Conservation (phyloP, 2,888 invertebrate species). For the Rhopalosiphum nymphaeae region DNA sequence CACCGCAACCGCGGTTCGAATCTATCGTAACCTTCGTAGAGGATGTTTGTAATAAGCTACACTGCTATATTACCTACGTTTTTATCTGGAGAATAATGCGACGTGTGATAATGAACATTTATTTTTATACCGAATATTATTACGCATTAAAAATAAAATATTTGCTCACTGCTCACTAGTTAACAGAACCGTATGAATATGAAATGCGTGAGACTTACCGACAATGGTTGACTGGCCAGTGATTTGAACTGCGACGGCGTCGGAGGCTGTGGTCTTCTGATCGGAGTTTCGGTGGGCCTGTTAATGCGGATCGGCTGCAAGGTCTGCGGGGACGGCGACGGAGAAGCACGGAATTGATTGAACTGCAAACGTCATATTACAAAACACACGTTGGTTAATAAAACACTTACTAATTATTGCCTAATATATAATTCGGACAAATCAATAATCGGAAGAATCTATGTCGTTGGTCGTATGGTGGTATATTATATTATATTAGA, state of each 20-base stretch:
- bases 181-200: neutral
- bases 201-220: constrained; percentile 43
- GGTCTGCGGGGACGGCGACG: constrained; percentile 66
- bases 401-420: neutral
- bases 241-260: constrained; percentile 54
- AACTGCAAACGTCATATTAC: constrained; percentile 26
- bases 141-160: neutral
- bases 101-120: neutral
- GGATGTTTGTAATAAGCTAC: neutral
- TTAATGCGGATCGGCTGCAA: constrained; percentile 67
- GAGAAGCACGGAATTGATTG: constrained; percentile 65
- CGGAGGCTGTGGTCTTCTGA: constrained; percentile 54
- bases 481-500: neutral
- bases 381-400: neutral
- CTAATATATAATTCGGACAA: neutral
- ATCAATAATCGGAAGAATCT: neutral
- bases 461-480: neutral
- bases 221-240: constrained; percentile 50
- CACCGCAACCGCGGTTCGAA: neutral
- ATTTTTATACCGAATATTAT: neutral
- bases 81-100: neutral
- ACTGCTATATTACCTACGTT: neutral
- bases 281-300: constrained; percentile 65
- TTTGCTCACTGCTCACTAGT: neutral
- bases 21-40: neutral